These are phyloP conservation scores for Calyptommatus sinebrachiatus DNA, from an alignment of 2,113 vertebrate species.

Conservation along the genomic window DNA sequence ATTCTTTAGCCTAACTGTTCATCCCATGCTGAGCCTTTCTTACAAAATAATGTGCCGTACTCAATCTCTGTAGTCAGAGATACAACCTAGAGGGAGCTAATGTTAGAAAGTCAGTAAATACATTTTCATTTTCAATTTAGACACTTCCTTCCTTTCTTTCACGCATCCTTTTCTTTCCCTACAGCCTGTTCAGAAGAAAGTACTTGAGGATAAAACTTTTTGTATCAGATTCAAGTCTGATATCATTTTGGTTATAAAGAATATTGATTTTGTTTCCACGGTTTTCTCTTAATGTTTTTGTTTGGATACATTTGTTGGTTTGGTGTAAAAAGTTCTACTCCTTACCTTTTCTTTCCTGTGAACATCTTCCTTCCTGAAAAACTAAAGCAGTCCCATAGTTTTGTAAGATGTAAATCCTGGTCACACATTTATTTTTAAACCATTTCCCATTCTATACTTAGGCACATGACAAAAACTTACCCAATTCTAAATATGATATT, in stretches of 20 bases:
- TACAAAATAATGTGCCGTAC: background rate
- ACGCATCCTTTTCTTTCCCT: background rate
- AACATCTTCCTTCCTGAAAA: background rate
- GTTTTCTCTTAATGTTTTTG: background rate
- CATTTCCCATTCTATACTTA: no score
- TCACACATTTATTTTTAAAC: no score
- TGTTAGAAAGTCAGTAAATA: background rate
- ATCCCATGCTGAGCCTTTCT: background rate
- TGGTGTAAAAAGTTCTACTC: background rate
- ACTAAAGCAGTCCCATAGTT: background rate
- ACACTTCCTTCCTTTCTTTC: background rate
- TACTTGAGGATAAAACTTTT: background rate
- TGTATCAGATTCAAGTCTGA: background rate
- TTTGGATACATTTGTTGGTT: background rate
- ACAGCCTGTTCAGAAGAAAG: background rate
- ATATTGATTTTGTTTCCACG: background rate
- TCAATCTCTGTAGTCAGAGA: background rate
- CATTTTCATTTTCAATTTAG: background rate
- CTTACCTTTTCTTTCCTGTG: background rate
- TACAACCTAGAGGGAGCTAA: background rate
- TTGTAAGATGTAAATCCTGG: background rate
- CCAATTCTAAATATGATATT: no score
- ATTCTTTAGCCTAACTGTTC: background rate
- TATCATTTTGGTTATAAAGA: background rate
- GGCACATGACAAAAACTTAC: no score